Evolutionary conservation across 1,140 invertebrate species (phyloP).

Genomic region (Semibalanus balanoides): DNA sequence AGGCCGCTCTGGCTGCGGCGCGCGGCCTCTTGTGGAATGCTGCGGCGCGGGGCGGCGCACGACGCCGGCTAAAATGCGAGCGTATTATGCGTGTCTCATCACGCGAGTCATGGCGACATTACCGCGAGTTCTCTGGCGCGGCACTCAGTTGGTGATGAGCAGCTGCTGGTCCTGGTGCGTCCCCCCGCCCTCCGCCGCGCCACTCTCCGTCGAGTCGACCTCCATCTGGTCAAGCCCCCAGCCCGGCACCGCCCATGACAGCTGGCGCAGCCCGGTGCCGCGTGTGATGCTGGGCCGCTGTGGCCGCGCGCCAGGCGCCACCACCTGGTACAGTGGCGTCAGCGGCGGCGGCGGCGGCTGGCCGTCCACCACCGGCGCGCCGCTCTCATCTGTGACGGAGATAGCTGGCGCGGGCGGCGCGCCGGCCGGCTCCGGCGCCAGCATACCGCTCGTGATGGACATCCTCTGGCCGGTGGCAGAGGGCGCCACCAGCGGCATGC

Average conservation of each 20-base stretch:
- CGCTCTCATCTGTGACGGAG: not conserved
- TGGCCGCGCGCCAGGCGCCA: not conserved
- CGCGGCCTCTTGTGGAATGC: not conserved
- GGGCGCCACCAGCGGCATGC: not conserved
- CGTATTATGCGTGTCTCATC: not conserved
- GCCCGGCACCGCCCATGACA: not conserved
- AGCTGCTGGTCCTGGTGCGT: not conserved
- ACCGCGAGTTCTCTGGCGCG: too few relatives aligned
- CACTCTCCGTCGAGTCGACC: not conserved
- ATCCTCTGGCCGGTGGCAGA: not conserved
- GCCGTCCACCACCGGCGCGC: conserved; percentile 4
- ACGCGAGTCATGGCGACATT: not conserved
- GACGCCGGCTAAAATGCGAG: not conserved
- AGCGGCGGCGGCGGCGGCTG: too few relatives aligned
- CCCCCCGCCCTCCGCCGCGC: too few relatives aligned
- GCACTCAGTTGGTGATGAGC: not conserved
- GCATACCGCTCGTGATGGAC: not conserved
- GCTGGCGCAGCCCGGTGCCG: not conserved
- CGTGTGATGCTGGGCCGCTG: not conserved
- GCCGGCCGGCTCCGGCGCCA: not conserved
- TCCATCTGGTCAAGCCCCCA: not conserved
- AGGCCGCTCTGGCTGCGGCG: too few relatives aligned
- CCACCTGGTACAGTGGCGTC: not conserved
- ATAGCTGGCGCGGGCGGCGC: not conserved
- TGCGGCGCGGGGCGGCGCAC: not conserved